These are phyloP conservation scores for Pipistrellus kuhlii DNA, from an alignment of 2,797 vertebrate species.

Conservation along the genomic window DNA sequence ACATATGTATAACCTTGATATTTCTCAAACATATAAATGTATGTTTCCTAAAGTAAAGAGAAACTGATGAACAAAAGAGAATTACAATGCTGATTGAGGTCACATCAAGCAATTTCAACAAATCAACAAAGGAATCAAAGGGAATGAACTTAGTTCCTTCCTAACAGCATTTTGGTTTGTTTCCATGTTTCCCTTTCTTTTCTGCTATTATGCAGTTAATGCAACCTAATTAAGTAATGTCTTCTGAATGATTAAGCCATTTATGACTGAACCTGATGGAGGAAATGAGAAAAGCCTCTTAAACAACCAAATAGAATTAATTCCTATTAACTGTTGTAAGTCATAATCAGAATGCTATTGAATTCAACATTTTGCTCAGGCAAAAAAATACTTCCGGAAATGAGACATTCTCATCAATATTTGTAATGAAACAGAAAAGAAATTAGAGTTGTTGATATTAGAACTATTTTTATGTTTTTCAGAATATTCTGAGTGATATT, in stretches of 20 bases:
- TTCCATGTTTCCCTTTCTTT: slow-evolving; percentile 68
- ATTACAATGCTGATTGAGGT: slow-evolving; percentile 57
- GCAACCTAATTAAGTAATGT: slow-evolving; percentile 76
- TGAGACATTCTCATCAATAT: slow-evolving; percentile 67
- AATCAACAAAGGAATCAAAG: slow-evolving; percentile 69
- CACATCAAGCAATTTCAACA: slow-evolving; percentile 68
- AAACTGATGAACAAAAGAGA: slow-evolving; percentile 42
- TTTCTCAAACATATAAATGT: neutral
- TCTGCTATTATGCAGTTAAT: slow-evolving; percentile 75
- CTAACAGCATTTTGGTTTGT: slow-evolving; percentile 66
- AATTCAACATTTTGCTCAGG: slow-evolving; percentile 36
- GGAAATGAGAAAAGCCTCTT: slow-evolving; percentile 80
- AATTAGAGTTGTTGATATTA: slow-evolving; percentile 50
- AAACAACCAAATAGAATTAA: slow-evolving; percentile 73
- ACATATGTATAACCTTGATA: neutral
- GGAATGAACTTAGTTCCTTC: slow-evolving; percentile 75
- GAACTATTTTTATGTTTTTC: slow-evolving; percentile 29
- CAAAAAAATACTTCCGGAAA: slow-evolving; percentile 58
- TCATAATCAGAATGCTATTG: slow-evolving; percentile 51
- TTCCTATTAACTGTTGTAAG: slow-evolving; percentile 74
- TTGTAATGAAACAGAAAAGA: slow-evolving; percentile 65
- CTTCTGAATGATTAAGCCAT: slow-evolving; percentile 68
- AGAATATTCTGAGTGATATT: slow-evolving; percentile 33
- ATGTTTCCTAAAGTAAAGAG: slow-evolving; percentile 35
- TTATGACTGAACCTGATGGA: slow-evolving; percentile 72